Evolutionary conservation across 2,888 invertebrate species (phyloP).

Genomic region (Rhingia rostrata): DNA sequence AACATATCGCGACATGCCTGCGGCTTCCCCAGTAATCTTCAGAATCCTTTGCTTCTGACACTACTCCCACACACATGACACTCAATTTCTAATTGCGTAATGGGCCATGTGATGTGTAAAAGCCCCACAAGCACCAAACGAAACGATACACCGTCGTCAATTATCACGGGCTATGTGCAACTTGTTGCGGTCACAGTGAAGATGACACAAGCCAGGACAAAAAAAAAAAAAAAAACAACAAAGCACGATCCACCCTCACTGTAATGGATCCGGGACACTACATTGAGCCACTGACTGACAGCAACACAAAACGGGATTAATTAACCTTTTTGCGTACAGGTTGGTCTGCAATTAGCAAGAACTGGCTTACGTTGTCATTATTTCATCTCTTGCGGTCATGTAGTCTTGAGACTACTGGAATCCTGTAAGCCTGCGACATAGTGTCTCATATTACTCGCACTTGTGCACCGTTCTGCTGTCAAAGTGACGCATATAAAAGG

Average conservation of each 20-base stretch:
- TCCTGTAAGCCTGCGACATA: conserved; percentile 16
- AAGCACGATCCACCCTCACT: conserved; percentile 67
- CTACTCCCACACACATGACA: conserved; percentile 61
- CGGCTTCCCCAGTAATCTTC: conserved; percentile 37
- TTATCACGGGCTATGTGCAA: conserved; percentile 39
- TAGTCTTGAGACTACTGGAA: neutral
- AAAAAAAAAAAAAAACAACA: conserved; percentile 7
- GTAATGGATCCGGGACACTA: conserved; percentile 55
- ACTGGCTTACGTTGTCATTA: conserved; percentile 53
- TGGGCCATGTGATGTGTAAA: conserved; percentile 65
- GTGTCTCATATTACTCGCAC: conserved; percentile 46
- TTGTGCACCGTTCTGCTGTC: conserved; percentile 3
- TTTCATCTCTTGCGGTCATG: conserved; percentile 63
- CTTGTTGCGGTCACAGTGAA: conserved; percentile 51
- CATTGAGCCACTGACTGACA: conserved; percentile 9
- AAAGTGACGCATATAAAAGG: conserved; percentile 26
- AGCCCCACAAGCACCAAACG: conserved; percentile 55
- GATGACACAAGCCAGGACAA: neutral
- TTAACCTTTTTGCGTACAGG: conserved; percentile 60
- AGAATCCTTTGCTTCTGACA: conserved; percentile 25
- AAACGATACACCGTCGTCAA: conserved; percentile 14
- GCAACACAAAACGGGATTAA: conserved; percentile 65
- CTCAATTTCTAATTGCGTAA: conserved; percentile 58
- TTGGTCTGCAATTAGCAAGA: conserved; percentile 68
- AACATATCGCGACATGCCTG: conserved; percentile 58